Evolutionary conservation across 2,888 invertebrate genomes (phyloP).

Genomic region (Tigriopus californicus): DNA sequence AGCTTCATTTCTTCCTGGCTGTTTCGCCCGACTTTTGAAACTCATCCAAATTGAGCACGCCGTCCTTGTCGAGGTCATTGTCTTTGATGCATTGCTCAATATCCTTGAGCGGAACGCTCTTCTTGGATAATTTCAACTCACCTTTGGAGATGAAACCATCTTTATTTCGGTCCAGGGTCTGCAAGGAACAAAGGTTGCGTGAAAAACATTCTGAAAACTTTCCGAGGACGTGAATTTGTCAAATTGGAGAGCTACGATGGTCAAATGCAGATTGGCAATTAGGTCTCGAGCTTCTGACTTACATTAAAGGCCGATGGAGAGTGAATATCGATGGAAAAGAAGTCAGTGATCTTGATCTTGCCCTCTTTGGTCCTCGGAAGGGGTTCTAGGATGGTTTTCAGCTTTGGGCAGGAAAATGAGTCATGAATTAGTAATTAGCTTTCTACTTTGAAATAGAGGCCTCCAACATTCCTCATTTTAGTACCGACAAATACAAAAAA

Average conservation of each 20-base stretch:
- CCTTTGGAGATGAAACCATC: conserved; percentile 12
- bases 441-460: too few relatives aligned
- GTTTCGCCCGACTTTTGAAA: conserved; percentile 1
- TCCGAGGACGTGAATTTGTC: background rate
- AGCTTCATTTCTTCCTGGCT: background rate
- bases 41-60: conserved; percentile 2
- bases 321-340: background rate
- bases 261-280: too few relatives aligned
- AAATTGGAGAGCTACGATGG: too few relatives aligned
- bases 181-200: background rate
- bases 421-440: too few relatives aligned
- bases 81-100: conserved; percentile 3
- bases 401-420: background rate
- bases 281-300: background rate
- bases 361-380: background rate
- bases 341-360: background rate
- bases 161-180: conserved; percentile 6
- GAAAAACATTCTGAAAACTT: background rate
- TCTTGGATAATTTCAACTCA: conserved; percentile 8
- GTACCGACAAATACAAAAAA: too few relatives aligned
- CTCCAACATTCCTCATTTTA: too few relatives aligned
- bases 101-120: background rate
- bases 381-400: background rate
- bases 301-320: background rate
- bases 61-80: conserved; percentile 5